Percentiles rank a stretch among this genome's conserved stretches.
Evolutionary conservation across 1,140 invertebrate genomes (phyloP).

Genomic region (Probaryconus sp.): DNA sequence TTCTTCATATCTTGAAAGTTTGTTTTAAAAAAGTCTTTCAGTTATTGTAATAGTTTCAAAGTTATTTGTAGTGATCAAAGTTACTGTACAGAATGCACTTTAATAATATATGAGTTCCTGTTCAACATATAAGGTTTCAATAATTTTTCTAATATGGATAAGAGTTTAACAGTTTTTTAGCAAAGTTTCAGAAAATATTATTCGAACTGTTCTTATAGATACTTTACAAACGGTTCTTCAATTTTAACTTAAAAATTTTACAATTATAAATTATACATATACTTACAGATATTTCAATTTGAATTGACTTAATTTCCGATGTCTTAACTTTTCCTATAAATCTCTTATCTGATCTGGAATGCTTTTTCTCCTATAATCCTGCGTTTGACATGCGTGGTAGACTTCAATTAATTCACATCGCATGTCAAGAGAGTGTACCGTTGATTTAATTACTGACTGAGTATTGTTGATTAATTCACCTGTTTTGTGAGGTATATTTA

Average conservation of each 20-base stretch:
- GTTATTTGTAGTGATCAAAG: constrained; percentile 19
- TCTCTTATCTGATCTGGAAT: constrained; percentile 33
- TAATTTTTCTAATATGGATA: no score
- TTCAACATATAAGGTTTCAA: no score
- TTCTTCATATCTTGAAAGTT: constrained; percentile 6
- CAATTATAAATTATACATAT: no score
- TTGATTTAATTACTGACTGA: constrained; percentile 33
- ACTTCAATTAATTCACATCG: constrained; percentile 46
- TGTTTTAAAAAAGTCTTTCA: constrained; percentile 10
- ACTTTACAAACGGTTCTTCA: no score
- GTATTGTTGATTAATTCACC: constrained; percentile 17
- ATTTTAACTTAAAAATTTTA: no score
- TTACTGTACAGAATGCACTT: not conserved
- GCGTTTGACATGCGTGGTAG: constrained; percentile 36
- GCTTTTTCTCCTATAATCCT: constrained; percentile 26
- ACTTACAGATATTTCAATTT: no score
- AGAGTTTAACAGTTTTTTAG: no score
- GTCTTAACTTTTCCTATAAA: constrained; percentile 2
- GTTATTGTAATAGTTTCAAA: constrained; percentile 21
- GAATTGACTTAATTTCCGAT: no score
- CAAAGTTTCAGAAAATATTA: no score
- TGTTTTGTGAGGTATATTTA: no score
- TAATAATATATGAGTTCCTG: no score
- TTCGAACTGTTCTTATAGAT: no score
- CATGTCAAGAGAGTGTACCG: constrained; percentile 18